Conservation (phyloP, 1,140 invertebrate species). For the Macrotrachela quadricornifera region DNA sequence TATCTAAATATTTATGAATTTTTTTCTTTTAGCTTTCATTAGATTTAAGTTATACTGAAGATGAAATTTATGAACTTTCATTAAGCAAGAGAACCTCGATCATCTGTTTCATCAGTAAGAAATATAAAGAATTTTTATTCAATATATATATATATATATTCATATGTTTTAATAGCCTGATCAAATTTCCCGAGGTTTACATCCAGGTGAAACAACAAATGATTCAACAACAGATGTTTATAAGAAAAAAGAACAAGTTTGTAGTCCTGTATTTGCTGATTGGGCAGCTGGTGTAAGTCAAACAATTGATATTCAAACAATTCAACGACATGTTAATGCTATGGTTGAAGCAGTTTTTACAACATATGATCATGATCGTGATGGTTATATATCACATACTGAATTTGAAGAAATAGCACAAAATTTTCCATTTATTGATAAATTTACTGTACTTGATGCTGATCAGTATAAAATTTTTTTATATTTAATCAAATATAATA, state of each 20-base stretch:
- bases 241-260: too few relatives aligned
- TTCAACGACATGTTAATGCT: constrained; percentile 37
- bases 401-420: constrained; percentile 36
- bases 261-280: constrained; percentile 1
- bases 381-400: constrained; percentile 34
- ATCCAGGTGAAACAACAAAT: too few relatives aligned
- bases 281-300: constrained; percentile 26
- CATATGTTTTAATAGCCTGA: too few relatives aligned
- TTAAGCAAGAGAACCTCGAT: constrained; percentile 37
- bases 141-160: neutral
- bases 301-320: constrained; percentile 29
- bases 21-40: constrained; percentile 29
- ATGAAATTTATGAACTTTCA: constrained; percentile 40
- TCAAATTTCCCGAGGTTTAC: too few relatives aligned
- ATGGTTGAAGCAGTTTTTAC: constrained; percentile 41
- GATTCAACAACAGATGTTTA: too few relatives aligned
- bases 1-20: too few relatives aligned
- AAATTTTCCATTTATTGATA: constrained; percentile 39
- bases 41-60: constrained; percentile 38
- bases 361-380: constrained; percentile 38
- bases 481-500: neutral
- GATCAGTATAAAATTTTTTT: constrained; percentile 26
- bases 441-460: constrained; percentile 35
- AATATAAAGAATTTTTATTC: neutral
- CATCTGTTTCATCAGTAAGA: constrained; percentile 30